Base-by-base conservation (phyloP, 35 echinoderm and acorn worm species). In the Amphiura filiformis region DNA sequence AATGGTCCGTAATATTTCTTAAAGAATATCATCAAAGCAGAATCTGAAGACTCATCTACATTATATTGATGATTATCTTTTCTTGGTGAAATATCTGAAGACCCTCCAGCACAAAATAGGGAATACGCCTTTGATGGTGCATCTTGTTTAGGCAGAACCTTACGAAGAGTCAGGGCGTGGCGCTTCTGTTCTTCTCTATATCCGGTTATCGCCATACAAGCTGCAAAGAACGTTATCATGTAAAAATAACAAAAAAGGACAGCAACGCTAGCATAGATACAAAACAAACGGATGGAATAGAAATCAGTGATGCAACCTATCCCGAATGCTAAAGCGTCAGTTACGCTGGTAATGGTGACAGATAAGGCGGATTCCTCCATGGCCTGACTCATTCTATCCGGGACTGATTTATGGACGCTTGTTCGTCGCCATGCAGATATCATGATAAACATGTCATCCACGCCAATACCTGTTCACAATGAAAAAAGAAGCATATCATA, bases 181-280 rank as follows among this genome's bases (percentile, higher is more conserved):
- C n/a, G n/a, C n/a, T n/a, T n/a, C n/a, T n/a, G n/a, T n/a, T n/a
- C n/a, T n/a, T n/a, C n/a, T n/a, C 85, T 38, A 1, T 38, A n/a
- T 38, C 85, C 90, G 12, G 56, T 84, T 30, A 91, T 1, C 4
- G 78, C 89, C 82, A 91, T 85, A 39, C 52, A 86, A 0, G 64
- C 82, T 22, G 56, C 89, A 35, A 91, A 91, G 41, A 91, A 91
- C 14, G 89, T 91, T 1, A 91, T 47, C 35, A 85, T 82, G 49
- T 86, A 91, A 38, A 91, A 20, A 32, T 86, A 85, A 79, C 79
- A 82, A 49, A 91, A 91, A 31, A 91, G 13, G 37, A 91, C 76
- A 31, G 89, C 89, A 61, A 86, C 77, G 1, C 82, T 76, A 22
- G 75, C 39, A 56, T 80, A 91, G 20, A 84, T 20, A 86, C 89